Conservation (phyloP, 2,797 vertebrate genomes). For the Helostoma temminkii region DNA sequence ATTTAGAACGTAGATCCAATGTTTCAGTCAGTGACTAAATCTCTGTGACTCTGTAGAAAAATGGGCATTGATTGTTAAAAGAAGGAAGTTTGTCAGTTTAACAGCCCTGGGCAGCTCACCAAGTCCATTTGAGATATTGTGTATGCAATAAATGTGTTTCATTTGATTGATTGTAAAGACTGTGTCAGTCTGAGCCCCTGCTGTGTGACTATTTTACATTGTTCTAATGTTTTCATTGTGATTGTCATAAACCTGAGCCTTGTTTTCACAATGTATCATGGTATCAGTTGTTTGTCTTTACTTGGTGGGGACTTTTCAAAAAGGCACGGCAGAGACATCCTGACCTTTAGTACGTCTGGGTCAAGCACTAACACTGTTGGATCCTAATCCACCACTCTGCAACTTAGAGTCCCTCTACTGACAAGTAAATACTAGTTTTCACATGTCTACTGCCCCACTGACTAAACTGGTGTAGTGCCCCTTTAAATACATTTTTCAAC, state of each 20-base stretch:
- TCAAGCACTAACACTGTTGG: not conserved
- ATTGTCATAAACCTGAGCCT: conserved; percentile 52
- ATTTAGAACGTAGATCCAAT: conserved; percentile 1
- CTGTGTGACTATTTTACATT: conserved; percentile 30
- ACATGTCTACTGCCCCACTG: too few relatives aligned
- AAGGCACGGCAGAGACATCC: not conserved
- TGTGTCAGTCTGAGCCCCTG: conserved; percentile 23
- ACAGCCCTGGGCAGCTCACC: conserved; percentile 11
- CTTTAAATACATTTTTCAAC: not conserved
- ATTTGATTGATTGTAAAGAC: conserved; percentile 47
- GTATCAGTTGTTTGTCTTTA: conserved; percentile 28
- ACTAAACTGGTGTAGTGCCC: not conserved
- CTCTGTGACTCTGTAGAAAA: conserved; percentile 20
- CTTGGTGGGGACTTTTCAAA: too few relatives aligned
- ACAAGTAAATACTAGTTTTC: not conserved
- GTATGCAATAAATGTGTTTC: conserved; percentile 67
- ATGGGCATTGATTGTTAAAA: conserved; percentile 21
- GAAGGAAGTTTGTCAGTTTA: conserved; percentile 18
- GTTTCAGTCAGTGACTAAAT: conserved; percentile 10
- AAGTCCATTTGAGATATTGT: conserved; percentile 45
- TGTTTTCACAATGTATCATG: conserved; percentile 40
- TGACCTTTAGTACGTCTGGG: not conserved
- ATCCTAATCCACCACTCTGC: not conserved
- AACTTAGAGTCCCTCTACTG: not conserved
- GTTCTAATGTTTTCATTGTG: conserved; percentile 30